Percentiles rank a stretch among this genome's conserved stretches.
Evolutionary conservation across 2,797 vertebrate species (phyloP).

Genomic region (Sebastes kiyomatsui): DNA sequence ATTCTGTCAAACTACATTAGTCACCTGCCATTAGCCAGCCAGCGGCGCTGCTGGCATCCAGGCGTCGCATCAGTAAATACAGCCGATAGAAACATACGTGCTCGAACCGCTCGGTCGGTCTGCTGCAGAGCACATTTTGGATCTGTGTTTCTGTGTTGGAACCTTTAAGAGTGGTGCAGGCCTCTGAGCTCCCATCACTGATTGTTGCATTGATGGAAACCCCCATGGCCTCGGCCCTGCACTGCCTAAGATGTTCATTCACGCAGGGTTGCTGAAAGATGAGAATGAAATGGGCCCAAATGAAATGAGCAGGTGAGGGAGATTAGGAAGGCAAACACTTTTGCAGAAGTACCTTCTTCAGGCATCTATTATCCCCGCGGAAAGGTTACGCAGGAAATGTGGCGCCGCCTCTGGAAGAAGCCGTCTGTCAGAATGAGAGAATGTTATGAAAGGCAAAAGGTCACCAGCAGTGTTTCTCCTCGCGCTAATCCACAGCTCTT

Average conservation of each 20-base stretch:
- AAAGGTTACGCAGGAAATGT: conserved; percentile 60
- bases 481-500: conserved; percentile 18
- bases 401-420: conserved; percentile 37
- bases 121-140: conserved; percentile 14
- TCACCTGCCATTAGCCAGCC: conserved; percentile 80
- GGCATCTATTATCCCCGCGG: conserved; percentile 30
- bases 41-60: conserved; percentile 13
- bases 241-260: conserved; percentile 12
- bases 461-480: conserved; percentile 40
- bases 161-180: not conserved
- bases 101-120: not conserved
- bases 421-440: conserved; percentile 39
- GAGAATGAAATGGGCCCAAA: conserved; percentile 48
- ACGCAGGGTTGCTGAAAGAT: conserved; percentile 32
- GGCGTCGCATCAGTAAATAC: conserved; percentile 44
- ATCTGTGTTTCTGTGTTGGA: conserved; percentile 31
- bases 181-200: conserved; percentile 13
- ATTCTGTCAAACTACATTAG: conserved; percentile 80
- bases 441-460: conserved; percentile 51
- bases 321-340: conserved; percentile 51
- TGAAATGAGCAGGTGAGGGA: conserved; percentile 64
- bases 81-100: conserved; percentile 27
- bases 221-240: conserved; percentile 22
- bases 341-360: conserved; percentile 19
- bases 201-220: conserved; percentile 35